phyloP scores from a whole-genome alignment of 2,113 vertebrate genomes.

The Edolisoma coerulescens region DNA sequence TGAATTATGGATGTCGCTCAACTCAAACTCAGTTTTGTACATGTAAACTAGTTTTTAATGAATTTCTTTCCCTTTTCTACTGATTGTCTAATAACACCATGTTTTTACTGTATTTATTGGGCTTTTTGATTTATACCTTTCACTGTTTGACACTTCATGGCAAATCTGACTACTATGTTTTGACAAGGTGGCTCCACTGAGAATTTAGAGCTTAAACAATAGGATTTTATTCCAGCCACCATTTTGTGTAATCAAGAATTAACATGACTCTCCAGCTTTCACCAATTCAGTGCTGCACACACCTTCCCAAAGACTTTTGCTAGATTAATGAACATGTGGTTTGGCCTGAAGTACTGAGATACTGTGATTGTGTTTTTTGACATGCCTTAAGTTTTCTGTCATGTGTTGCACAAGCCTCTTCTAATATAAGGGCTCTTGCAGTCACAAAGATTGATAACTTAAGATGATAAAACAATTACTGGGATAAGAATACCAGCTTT shows the following conservation, averaged over 20 bases:
- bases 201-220: background rate
- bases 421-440: background rate
- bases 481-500: background rate
- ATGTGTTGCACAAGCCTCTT: background rate
- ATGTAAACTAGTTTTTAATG: background rate
- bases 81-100: background rate
- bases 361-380: background rate
- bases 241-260: slow-evolving; percentile 2
- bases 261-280: background rate
- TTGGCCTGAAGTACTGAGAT: background rate
- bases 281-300: background rate
- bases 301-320: background rate
- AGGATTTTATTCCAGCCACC: background rate
- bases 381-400: background rate
- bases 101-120: background rate
- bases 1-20: background rate
- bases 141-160: background rate
- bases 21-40: background rate
- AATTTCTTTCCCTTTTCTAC: background rate
- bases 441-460: background rate
- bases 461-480: background rate
- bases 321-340: background rate
- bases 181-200: background rate
- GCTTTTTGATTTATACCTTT: background rate
- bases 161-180: background rate